Evolutionary conservation across 2,888 invertebrate genomes (phyloP).

Genomic region (Spodoptera littoralis): DNA sequence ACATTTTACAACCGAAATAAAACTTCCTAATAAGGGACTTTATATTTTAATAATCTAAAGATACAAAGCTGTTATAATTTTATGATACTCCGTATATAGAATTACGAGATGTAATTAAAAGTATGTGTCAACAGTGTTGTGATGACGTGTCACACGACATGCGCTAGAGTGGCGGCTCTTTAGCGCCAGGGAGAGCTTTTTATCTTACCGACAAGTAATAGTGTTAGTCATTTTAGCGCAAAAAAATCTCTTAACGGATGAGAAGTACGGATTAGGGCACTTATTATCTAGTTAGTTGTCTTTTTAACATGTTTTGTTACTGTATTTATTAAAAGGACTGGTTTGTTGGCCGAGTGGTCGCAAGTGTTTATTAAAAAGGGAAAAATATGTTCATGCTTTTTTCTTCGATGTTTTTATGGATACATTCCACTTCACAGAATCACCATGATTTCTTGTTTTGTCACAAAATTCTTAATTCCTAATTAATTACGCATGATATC

Average conservation of each 20-base stretch:
- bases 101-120: conserved; percentile 28
- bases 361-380: no score
- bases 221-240: background rate
- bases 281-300: no score
- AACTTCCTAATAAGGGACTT: conserved; percentile 15
- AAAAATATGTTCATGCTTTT: no score
- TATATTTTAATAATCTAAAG: conserved; percentile 5
- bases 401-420: no score
- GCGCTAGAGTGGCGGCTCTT: conserved; percentile 24
- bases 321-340: background rate
- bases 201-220: conserved; percentile 9
- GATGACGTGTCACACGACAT: conserved; percentile 32
- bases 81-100: conserved; percentile 23
- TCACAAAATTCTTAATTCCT: no score
- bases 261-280: no score
- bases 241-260: no score
- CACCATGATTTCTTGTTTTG: no score
- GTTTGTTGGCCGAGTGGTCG: no score
- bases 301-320: no score
- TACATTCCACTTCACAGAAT: no score
- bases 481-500: background rate
- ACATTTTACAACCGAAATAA: conserved; percentile 31
- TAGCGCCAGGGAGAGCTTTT: conserved; percentile 22
- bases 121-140: conserved; percentile 18
- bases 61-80: conserved; percentile 26